These are phyloP conservation scores for Aptenodytes forsteri DNA, from an alignment of 2,113 vertebrate species.

Conservation along the genomic window DNA sequence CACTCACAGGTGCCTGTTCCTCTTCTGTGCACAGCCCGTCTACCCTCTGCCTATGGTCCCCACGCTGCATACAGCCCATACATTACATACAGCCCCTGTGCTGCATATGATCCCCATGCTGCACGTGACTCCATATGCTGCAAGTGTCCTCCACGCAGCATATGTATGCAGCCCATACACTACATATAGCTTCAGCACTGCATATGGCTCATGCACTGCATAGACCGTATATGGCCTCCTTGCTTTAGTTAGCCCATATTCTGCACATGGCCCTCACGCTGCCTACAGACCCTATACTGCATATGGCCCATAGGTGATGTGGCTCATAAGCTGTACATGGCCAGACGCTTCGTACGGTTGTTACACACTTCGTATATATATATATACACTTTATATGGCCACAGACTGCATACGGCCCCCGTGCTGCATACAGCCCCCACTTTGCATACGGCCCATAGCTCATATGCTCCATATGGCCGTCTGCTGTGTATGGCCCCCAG, in stretches of 20 bases:
- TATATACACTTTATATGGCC: too few species aligned
- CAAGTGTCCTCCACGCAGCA: neutral
- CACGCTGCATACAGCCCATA: neutral
- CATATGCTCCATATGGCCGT: fast-evolving
- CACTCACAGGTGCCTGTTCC: neutral
- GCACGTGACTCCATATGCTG: neutral
- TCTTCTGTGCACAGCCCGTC: neutral
- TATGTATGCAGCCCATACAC: too few species aligned
- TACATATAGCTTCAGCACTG: neutral
- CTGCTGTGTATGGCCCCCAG: neutral
- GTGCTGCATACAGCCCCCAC: neutral
- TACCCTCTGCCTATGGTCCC: neutral
- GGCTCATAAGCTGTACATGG: too few species aligned
- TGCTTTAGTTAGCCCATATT: neutral
- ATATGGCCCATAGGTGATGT: neutral
- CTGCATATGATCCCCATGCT: neutral
- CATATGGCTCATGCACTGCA: neutral
- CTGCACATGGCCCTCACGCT: neutral
- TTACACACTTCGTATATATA: neutral
- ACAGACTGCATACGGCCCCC: too few species aligned
- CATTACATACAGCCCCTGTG: neutral
- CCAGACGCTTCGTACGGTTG: neutral
- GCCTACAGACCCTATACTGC: neutral
- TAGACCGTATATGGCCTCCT: neutral
- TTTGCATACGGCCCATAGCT: neutral